Evolutionary conservation across 2,888 invertebrate species (phyloP), one percentile per base, ranked within the genome.

Genomic region (Lamellibrachia satsuma): DNA sequence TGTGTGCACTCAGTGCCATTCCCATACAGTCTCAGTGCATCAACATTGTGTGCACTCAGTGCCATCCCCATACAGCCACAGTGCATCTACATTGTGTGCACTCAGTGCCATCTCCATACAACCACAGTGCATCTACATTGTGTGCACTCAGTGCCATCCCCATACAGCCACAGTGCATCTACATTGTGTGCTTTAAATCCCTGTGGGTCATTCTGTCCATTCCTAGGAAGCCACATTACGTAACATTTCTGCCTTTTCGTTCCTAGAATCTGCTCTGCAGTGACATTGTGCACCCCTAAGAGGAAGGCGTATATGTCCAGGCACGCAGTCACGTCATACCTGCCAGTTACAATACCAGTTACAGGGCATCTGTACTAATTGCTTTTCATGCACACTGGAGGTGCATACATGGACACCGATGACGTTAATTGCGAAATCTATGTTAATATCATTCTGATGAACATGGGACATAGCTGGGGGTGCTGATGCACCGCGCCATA

Each of bases 391-490:
- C 75, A 75, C 75, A 75, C 75, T 75, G 75, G 22, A 6, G 75
- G 22, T 75, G 15, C 75, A 75, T n/a, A 75, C n/a, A 15, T 75
- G 75, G 75, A 75, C 75, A 75, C 75, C 75, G 22, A 75, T 15
- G 75, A 22, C 22, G 22, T 75, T 75, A 75, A 75, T 75, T 75
- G 75, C 75, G 22, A 75, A 6, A 75, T 75, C 75, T 75, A 75
- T 22, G 75, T 75, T 75, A 75, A 75, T 75, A 75, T n/a, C 75
- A 22, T 75, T 75, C n/a, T 75, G 75, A 75, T 75, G 75, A 75
- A 22, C 75, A 11, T 4, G 75, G 6, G n/a, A n/a, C 75, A 75
- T 75, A 22, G 75, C 22, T 22, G 75, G 15, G 75, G 15, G 75
- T 22, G 75, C 75, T 75, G 75, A 75, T 39, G 39, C 39, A 39